phyloP scores from a whole-genome alignment of 2,888 invertebrate species.

The Drosophila acutilabella region DNA sequence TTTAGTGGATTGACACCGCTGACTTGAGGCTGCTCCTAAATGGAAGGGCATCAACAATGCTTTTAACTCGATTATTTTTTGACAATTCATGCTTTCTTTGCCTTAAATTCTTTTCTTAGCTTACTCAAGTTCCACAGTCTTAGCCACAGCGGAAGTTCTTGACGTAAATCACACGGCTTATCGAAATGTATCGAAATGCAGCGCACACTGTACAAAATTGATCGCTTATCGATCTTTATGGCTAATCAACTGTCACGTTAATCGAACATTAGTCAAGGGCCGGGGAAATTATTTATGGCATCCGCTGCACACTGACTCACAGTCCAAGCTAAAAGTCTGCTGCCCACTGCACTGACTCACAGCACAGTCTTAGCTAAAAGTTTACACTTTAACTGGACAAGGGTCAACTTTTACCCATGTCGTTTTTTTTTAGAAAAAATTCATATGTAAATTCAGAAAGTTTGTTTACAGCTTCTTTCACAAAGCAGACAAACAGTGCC shows the following conservation, averaged over 20 bases:
- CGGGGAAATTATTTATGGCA: constrained; percentile 58
- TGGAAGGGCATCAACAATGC: not conserved
- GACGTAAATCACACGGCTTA: too few species aligned
- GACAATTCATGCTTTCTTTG: too few species aligned
- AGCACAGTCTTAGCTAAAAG: not conserved
- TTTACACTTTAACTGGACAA: constrained; percentile 12
- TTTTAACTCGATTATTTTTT: too few species aligned
- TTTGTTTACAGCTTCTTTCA: constrained; percentile 20
- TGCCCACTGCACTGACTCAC: constrained; percentile 54
- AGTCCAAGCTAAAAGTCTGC: constrained; percentile 3
- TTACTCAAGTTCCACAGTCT: too few species aligned
- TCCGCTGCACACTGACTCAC: constrained; percentile 57
- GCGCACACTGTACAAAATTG: not conserved
- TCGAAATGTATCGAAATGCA: too few species aligned
- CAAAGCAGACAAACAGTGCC: constrained; percentile 24
- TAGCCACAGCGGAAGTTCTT: not conserved
- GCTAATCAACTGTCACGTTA: constrained; percentile 37
- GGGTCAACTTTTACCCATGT: constrained; percentile 7
- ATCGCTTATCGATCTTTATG: not conserved
- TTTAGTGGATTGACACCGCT: constrained; percentile 7
- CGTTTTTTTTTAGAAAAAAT: constrained; percentile 18
- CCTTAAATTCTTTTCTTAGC: too few species aligned
- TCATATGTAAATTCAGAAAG: constrained; percentile 37
- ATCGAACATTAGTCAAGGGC: constrained; percentile 15
- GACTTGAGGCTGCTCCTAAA: constrained; percentile 5